Conservation (phyloP, 2,797 vertebrate genomes). For the Thunnus albacares region DNA sequence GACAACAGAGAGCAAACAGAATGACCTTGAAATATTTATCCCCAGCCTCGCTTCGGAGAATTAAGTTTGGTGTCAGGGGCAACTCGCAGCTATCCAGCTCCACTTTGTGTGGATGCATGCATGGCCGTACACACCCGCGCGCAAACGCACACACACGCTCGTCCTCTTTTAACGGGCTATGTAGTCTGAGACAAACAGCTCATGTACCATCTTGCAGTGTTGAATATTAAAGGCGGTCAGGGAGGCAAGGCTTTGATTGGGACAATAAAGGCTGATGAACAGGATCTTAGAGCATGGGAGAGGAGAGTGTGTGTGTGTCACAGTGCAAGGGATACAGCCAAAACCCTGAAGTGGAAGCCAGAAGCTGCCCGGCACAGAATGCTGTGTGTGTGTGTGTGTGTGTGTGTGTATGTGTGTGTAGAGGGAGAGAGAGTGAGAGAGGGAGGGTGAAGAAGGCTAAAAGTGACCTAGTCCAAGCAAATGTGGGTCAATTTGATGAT, state of each 20-base stretch:
- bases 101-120: constrained; percentile 68
- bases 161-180: constrained; percentile 63
- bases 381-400: constrained; percentile 38
- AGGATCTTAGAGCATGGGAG: constrained; percentile 87
- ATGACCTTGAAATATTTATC: constrained; percentile 90
- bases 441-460: constrained; percentile 62
- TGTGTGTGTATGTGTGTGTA: constrained; percentile 45
- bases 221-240: constrained; percentile 89
- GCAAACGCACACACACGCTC: constrained; percentile 33
- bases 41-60: constrained; percentile 84
- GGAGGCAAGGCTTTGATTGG: constrained; percentile 87
- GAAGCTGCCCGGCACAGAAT: constrained; percentile 76
- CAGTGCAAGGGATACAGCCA: constrained; percentile 79
- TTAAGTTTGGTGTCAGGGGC: constrained; percentile 84
- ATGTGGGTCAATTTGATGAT: constrained; percentile 82
- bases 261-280: constrained; percentile 88
- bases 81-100: constrained; percentile 76
- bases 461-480: constrained; percentile 72
- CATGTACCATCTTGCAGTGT: constrained; percentile 86
- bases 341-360: constrained; percentile 87
- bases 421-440: constrained; percentile 2
- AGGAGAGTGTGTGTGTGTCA: constrained; percentile 54
- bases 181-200: constrained; percentile 83
- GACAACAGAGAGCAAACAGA: constrained; percentile 85
- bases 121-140: constrained; percentile 31